Conservation (phyloP, 2,888 invertebrate species). For the Hartigia nigra region DNA sequence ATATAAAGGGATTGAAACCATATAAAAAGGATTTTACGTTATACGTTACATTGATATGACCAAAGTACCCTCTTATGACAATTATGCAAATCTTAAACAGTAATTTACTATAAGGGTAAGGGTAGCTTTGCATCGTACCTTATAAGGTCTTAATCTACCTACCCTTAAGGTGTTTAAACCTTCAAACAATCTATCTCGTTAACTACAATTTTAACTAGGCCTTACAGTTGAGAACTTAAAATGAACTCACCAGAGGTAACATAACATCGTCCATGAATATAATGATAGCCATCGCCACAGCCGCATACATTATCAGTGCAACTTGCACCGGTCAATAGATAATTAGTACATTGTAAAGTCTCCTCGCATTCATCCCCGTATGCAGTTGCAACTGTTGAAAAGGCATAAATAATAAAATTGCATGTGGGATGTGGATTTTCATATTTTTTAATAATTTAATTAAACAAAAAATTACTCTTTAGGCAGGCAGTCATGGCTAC, state of each 20-base stretch:
- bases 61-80: not conserved
- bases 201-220: not conserved
- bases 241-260: constrained; percentile 40
- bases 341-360: constrained; percentile 44
- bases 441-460: not conserved
- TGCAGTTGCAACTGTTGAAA: constrained; percentile 35
- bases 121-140: not conserved
- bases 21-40: not conserved
- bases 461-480: constrained; percentile 32
- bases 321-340: constrained; percentile 40
- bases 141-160: not conserved
- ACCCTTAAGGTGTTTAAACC: not conserved
- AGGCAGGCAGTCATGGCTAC: constrained; percentile 43
- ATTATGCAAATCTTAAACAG: too few species aligned
- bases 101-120: not conserved
- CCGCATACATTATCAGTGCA: constrained; percentile 41
- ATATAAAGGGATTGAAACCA: not conserved
- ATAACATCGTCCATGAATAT: constrained; percentile 49
- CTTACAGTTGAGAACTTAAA: not conserved
- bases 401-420: not conserved
- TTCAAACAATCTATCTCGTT: not conserved
- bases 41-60: not conserved
- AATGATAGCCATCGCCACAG: constrained; percentile 48
- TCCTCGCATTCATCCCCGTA: constrained; percentile 45
- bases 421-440: not conserved